Conservation (phyloP, 2,797 vertebrate genomes). For the Eulemur albifrons region DNA sequence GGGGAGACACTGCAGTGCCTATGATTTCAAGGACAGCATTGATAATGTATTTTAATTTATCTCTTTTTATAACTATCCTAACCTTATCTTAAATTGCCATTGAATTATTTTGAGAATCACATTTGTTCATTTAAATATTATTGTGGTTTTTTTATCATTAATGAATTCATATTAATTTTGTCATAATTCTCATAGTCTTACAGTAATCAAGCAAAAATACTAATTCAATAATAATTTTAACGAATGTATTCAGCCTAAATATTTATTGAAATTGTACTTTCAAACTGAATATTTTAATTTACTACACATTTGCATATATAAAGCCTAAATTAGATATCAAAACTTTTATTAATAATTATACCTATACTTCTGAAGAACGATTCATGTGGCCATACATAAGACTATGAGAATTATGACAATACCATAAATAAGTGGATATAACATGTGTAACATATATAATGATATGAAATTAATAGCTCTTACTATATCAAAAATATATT, state of each 20-base stretch:
- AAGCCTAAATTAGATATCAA: background rate
- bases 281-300: background rate
- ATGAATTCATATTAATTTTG: background rate
- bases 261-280: background rate
- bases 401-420: too few relatives aligned
- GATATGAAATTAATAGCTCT: too few relatives aligned
- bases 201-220: background rate
- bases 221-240: background rate
- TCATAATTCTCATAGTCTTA: background rate
- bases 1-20: rapidly evolving
- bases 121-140: background rate
- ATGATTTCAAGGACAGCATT: background rate
- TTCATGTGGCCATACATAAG: background rate
- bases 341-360: background rate
- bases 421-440: too few relatives aligned
- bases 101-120: background rate
- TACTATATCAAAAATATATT: too few relatives aligned
- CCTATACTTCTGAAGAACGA: background rate
- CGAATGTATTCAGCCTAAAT: background rate
- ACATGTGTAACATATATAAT: too few relatives aligned
- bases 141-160: background rate
- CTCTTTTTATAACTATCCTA: background rate
- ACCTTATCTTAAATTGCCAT: background rate
- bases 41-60: background rate
- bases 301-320: background rate